Evolutionary conservation across 1,140 invertebrate genomes (phyloP).

Genomic region (Sycobia sp.): DNA sequence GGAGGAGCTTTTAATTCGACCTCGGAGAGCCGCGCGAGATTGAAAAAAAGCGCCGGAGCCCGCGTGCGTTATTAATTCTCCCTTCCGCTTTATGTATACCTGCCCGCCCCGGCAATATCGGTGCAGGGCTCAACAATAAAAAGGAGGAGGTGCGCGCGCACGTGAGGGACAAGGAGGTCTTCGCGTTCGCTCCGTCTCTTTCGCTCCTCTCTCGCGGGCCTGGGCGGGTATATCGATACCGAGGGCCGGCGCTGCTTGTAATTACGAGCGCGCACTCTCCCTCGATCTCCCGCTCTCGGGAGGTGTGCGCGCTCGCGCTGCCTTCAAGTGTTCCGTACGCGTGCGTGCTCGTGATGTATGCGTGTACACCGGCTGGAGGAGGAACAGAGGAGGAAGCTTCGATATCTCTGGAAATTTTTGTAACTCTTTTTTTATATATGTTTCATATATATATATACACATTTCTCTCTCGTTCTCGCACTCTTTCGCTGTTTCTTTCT

Average conservation of each 20-base stretch:
- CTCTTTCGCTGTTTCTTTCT: neutral
- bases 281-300: too few species aligned
- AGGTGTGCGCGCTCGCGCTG: neutral
- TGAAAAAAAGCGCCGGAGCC: neutral
- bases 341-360: neutral
- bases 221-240: conserved; percentile 24
- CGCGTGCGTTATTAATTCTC: conserved; percentile 23
- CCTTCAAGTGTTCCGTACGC: neutral
- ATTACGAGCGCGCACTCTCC: conserved; percentile 12
- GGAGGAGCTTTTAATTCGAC: conserved; percentile 24
- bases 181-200: too few species aligned
- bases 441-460: too few species aligned
- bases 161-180: conserved; percentile 20
- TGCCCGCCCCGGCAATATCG: neutral
- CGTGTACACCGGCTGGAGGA: too few species aligned
- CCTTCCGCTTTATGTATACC: neutral
- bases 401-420: too few species aligned
- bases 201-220: neutral
- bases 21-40: conserved; percentile 21
- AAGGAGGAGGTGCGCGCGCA: neutral
- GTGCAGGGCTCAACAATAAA: neutral
- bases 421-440: too few species aligned
- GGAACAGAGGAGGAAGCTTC: too few species aligned
- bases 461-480: neutral
- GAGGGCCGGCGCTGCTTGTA: conserved; percentile 17